phyloP scores from a whole-genome alignment of 2,888 invertebrate species.

The Siphonodentalium dalli region DNA sequence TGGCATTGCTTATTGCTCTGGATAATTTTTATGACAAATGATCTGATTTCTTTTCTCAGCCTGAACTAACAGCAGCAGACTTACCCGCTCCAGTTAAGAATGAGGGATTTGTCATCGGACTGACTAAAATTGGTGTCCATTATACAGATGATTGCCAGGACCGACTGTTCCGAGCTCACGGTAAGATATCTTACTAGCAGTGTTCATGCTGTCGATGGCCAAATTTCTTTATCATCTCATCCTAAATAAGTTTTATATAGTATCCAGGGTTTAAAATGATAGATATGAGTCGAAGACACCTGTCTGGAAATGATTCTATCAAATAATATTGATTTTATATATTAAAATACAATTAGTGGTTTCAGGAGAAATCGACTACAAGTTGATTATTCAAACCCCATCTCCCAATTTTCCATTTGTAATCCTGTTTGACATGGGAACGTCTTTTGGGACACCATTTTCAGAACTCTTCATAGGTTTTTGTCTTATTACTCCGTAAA shows the following conservation, averaged over 20 bases:
- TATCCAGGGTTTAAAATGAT: neutral
- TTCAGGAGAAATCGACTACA: too few relatives aligned
- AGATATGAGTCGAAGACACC: neutral
- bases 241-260: neutral
- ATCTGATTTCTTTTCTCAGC: slow-evolving; percentile 50
- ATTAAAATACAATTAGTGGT: too few relatives aligned
- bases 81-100: slow-evolving; percentile 76
- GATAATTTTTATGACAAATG: too few relatives aligned
- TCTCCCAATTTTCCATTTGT: too few relatives aligned
- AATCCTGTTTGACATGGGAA: too few relatives aligned
- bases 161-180: slow-evolving; percentile 86
- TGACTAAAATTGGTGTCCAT: slow-evolving; percentile 70
- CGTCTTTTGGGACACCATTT: too few relatives aligned
- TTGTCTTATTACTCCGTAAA: too few relatives aligned
- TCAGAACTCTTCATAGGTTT: too few relatives aligned
- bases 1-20: too few relatives aligned
- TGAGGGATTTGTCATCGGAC: slow-evolving; percentile 70
- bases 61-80: slow-evolving; percentile 67
- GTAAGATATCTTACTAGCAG: slow-evolving; percentile 66
- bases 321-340: too few relatives aligned
- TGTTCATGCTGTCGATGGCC: too few relatives aligned
- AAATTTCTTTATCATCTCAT: neutral
- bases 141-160: slow-evolving; percentile 81
- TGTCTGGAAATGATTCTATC: neutral
- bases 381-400: too few relatives aligned